Evolutionary conservation across 1,140 invertebrate genomes (phyloP).

Genomic region (Bombus sibiricus): DNA sequence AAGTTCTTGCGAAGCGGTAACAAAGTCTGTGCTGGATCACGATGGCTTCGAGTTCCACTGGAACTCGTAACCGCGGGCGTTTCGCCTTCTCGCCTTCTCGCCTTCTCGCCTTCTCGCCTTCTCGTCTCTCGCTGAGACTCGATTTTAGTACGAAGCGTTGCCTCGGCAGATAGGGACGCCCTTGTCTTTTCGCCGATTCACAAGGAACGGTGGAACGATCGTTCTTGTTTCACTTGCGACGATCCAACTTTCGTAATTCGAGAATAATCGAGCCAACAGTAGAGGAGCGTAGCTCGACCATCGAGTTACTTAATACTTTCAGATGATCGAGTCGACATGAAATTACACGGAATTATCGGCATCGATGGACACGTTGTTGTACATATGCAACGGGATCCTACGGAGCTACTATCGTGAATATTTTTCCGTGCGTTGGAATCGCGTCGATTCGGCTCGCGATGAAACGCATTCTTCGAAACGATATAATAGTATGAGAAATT

Average conservation of each 20-base stretch:
- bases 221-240: background rate
- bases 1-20: constrained; percentile 4
- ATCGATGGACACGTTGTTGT: no score
- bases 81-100: background rate
- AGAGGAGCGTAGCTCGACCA: background rate
- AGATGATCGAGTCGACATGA: background rate
- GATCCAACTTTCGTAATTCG: background rate
- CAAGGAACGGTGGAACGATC: no score
- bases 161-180: no score
- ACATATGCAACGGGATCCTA: no score
- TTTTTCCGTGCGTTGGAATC: no score
- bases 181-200: background rate
- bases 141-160: background rate
- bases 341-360: no score
- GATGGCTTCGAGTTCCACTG: background rate
- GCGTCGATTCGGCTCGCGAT: no score
- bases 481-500: no score
- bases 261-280: background rate
- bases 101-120: no score
- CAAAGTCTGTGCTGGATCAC: background rate
- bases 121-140: background rate
- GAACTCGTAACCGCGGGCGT: background rate
- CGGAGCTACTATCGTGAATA: no score
- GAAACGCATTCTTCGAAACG: no score
- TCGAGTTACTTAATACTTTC: constrained; percentile 17